Evolutionary conservation across 2,113 vertebrate genomes (phyloP).

Genomic region (Misgurnus mizolepis): DNA sequence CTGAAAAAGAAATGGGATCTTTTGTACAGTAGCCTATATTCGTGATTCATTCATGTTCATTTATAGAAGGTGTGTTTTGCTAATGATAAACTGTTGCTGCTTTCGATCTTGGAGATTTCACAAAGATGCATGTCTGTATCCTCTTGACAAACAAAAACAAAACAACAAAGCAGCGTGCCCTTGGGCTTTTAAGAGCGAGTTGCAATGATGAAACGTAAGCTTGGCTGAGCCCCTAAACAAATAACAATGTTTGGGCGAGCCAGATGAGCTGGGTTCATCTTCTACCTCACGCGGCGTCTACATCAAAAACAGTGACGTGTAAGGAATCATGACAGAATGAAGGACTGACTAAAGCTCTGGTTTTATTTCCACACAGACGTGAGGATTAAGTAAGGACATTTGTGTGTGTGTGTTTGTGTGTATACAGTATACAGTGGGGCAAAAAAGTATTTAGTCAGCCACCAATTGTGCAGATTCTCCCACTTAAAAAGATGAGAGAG

Average conservation of each 20-base stretch:
- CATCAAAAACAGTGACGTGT: constrained; percentile 5
- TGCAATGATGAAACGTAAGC: constrained; percentile 27
- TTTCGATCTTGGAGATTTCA: not conserved
- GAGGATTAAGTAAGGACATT: not conserved
- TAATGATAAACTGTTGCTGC: not conserved
- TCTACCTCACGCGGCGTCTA: not conserved
- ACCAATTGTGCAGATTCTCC: no score
- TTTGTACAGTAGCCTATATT: no score
- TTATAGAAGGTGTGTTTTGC: not conserved
- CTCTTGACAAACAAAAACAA: constrained; percentile 36
- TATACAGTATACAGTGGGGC: not conserved
- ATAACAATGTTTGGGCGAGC: constrained; percentile 35
- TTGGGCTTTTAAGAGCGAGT: constrained; percentile 18
- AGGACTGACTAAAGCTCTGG: constrained; percentile 12
- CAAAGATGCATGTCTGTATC: constrained; percentile 18
- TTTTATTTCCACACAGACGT: not conserved
- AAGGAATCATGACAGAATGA: constrained; percentile 8
- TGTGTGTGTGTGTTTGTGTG: no score
- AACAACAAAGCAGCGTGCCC: not conserved
- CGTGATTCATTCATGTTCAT: constrained; percentile 17
- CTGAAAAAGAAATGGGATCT: no score
- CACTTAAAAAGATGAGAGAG: no score
- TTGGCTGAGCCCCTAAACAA: constrained; percentile 39
- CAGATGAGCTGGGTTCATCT: constrained; percentile 21
- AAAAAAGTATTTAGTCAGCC: no score